These are phyloP conservation scores for Aphrophora alni DNA, from an alignment of 2,888 invertebrate genomes.

Conservation along the genomic window DNA sequence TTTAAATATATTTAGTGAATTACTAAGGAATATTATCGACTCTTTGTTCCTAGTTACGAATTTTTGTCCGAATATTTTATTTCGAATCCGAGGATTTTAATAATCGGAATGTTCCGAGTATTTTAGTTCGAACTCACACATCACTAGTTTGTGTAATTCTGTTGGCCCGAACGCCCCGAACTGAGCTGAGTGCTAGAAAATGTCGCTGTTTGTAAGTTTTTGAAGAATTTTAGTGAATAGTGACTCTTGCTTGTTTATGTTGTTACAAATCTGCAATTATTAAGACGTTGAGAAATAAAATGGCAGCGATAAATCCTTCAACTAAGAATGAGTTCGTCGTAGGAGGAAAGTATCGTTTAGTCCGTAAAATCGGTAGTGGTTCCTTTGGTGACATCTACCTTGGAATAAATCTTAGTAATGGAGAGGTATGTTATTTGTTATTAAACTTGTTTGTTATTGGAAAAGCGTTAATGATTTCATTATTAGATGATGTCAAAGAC, in stretches of 20 bases:
- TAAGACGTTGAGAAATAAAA: conserved; percentile 36
- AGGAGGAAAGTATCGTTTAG: conserved; percentile 92
- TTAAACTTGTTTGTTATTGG: too few relatives aligned
- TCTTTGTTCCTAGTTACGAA: too few relatives aligned
- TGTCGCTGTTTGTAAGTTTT: neutral
- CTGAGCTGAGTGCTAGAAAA: neutral
- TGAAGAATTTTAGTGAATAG: neutral
- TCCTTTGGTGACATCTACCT: conserved; percentile 99
- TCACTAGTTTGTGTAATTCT: too few relatives aligned
- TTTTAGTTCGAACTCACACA: too few relatives aligned
- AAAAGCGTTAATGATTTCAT: too few relatives aligned
- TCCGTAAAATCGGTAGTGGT: conserved; percentile 97
- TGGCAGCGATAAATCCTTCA: conserved; percentile 45
- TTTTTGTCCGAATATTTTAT: too few relatives aligned
- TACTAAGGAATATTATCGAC: too few relatives aligned
- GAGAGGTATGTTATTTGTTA: conserved; percentile 74
- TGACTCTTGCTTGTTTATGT: neutral
- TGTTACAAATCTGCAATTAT: neutral
- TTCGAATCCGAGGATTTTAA: too few relatives aligned
- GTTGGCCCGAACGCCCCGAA: too few relatives aligned
- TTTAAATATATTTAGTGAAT: too few relatives aligned
- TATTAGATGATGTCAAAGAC: too few relatives aligned
- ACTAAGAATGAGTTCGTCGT: conserved; percentile 79
- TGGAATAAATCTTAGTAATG: conserved; percentile 88
- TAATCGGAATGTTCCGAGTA: too few relatives aligned